A percentile compares a stretch with the other conserved stretches of the same genome.
Evolutionary conservation across 1,140 invertebrate species (phyloP).

Genomic region (Cotesia typhae): DNA sequence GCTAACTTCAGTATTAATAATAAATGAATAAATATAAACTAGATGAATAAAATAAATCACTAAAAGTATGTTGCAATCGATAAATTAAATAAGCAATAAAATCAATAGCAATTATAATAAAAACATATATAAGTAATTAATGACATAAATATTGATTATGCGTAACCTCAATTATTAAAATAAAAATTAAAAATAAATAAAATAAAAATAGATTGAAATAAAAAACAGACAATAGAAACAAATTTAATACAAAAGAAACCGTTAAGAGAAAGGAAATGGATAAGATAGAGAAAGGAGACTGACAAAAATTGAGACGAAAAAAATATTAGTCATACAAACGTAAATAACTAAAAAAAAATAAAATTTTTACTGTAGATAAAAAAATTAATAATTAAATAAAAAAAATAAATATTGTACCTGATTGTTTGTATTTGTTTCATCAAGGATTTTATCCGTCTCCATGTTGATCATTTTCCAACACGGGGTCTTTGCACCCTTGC

Average conservation of each 20-base stretch:
- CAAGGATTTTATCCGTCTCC: conserved; percentile 74
- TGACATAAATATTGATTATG: not conserved
- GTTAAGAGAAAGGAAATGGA: conserved; percentile 6
- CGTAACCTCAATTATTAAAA: conserved; percentile 8
- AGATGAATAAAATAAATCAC: not conserved
- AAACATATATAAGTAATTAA: no score
- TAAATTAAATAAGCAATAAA: no score
- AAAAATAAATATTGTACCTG: conserved; percentile 62
- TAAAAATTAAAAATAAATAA: conserved; percentile 22
- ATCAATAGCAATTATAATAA: no score
- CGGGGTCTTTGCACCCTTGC: conserved; percentile 38
- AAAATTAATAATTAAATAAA: conserved; percentile 10
- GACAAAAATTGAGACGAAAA: not conserved
- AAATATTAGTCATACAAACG: conserved; percentile 5
- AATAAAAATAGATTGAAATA: conserved; percentile 1
- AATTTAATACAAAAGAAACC: conserved; percentile 3
- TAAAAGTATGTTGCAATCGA: not conserved
- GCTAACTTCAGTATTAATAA: not conserved
- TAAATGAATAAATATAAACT: not conserved
- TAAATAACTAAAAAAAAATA: conserved; percentile 7
- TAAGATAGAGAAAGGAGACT: conserved; percentile 15
- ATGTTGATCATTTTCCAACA: conserved; percentile 69
- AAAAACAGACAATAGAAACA: conserved; percentile 2
- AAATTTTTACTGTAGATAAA: not conserved
- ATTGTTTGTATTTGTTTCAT: conserved; percentile 69